These are phyloP conservation scores for Megaceryle alcyon DNA, from an alignment of 2,797 vertebrate species.

Conservation along the genomic window DNA sequence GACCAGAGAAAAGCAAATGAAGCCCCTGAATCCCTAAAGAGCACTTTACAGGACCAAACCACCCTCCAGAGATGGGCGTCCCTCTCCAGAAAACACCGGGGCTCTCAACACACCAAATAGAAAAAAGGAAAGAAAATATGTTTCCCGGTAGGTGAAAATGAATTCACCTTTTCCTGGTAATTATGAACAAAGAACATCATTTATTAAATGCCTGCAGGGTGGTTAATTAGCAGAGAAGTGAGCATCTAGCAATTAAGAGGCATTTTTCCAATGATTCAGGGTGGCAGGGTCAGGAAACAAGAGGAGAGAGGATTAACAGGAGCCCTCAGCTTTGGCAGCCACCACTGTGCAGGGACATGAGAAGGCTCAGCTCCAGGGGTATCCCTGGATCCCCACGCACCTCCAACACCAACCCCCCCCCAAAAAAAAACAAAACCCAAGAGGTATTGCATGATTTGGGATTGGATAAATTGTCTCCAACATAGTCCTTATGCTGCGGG, in stretches of 20 bases:
- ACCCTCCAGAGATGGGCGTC: neutral
- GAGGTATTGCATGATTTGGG: neutral
- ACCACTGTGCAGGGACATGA: accelerated
- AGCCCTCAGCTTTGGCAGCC: accelerated
- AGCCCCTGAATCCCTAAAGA: neutral
- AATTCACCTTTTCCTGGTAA: conserved; percentile 67
- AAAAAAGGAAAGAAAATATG: neutral
- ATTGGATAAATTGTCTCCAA: neutral
- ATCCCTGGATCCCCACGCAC: neutral
- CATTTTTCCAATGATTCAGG: neutral
- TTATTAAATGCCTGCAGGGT: conserved; percentile 41
- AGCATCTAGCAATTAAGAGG: conserved; percentile 31
- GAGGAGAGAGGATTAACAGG: neutral
- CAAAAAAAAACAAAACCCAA: neutral
- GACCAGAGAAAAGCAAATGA: accelerated
- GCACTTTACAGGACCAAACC: neutral
- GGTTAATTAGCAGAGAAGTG: conserved; percentile 69
- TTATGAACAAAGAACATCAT: conserved; percentile 61
- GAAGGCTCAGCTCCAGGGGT: neutral
- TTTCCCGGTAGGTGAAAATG: neutral
- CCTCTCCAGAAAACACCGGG: neutral
- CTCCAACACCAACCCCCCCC: too few species aligned
- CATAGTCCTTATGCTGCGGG: accelerated
- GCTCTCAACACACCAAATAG: neutral
- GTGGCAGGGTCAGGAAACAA: neutral